phyloP scores from a whole-genome alignment of 2,113 vertebrate species.

The Labeo catla region DNA sequence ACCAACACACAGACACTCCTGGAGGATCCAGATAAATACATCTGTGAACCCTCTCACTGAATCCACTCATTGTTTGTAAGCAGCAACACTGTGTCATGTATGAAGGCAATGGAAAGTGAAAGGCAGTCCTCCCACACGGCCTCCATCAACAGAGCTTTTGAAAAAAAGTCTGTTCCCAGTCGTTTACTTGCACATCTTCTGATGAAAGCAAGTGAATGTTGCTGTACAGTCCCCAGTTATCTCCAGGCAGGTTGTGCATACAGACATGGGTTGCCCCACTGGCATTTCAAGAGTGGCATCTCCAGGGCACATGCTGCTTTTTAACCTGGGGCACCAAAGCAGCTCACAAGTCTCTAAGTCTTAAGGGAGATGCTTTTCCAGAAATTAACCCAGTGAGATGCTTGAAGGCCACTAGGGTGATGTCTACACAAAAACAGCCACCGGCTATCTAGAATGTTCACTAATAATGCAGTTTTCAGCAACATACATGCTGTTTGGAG shows the following conservation, averaged over 20 bases:
- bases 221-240: neutral
- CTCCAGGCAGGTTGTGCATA: neutral
- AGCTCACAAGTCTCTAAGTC: neutral
- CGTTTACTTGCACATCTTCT: constrained; percentile 4
- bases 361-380: neutral
- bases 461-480: neutral
- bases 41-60: constrained; percentile 29
- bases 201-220: neutral
- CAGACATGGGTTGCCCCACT: neutral
- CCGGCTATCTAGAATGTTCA: neutral
- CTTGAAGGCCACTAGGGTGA: neutral
- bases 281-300: constrained; percentile 15
- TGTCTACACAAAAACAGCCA: constrained; percentile 14
- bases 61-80: constrained; percentile 35
- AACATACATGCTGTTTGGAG: neutral
- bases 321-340: constrained; percentile 7
- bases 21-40: constrained; percentile 32
- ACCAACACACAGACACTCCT: constrained; percentile 31
- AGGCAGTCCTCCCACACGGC: constrained; percentile 45
- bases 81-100: constrained; percentile 22
- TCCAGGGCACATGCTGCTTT: constrained; percentile 10
- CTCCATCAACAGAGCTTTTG: constrained; percentile 1
- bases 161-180: constrained; percentile 11
- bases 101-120: constrained; percentile 27
- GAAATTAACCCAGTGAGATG: constrained; percentile 10